phyloP scores from a whole-genome alignment of 2,113 vertebrate genomes.

The Cepphus grylle region DNA sequence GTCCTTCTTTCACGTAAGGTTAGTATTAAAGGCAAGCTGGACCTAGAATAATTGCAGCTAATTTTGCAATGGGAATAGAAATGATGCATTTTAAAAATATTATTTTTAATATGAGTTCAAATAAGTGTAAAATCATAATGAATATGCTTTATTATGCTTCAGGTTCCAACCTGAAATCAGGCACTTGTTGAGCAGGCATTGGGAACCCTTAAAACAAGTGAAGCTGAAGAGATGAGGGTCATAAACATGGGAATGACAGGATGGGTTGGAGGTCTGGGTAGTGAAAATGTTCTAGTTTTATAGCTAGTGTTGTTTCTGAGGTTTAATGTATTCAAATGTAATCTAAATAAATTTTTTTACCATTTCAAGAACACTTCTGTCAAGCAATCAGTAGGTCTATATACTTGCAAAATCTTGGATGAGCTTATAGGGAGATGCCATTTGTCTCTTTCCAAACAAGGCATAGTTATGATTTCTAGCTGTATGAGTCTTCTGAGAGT shows the following conservation, averaged over 20 bases:
- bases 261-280: not conserved
- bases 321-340: not conserved
- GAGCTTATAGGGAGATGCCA: not conserved
- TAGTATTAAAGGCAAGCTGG: conserved; percentile 35
- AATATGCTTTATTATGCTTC: not conserved
- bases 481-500: not conserved
- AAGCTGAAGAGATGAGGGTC: not conserved
- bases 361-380: not conserved
- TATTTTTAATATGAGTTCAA: not conserved
- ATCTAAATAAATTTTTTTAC: not conserved
- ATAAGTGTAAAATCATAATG: not conserved
- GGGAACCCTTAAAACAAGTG: not conserved
- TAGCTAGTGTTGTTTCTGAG: not conserved
- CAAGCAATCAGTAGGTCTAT: not conserved
- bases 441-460: not conserved
- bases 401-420: not conserved
- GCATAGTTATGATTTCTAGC: not conserved
- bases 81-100: not conserved
- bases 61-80: not conserved
- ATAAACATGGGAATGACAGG: not conserved
- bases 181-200: not conserved
- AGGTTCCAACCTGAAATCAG: not conserved
- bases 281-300: not conserved
- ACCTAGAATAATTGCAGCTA: conserved; percentile 50
- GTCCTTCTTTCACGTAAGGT: not conserved